Conservation (phyloP, 2,797 vertebrate species). For the Anabacerthia variegaticeps region DNA sequence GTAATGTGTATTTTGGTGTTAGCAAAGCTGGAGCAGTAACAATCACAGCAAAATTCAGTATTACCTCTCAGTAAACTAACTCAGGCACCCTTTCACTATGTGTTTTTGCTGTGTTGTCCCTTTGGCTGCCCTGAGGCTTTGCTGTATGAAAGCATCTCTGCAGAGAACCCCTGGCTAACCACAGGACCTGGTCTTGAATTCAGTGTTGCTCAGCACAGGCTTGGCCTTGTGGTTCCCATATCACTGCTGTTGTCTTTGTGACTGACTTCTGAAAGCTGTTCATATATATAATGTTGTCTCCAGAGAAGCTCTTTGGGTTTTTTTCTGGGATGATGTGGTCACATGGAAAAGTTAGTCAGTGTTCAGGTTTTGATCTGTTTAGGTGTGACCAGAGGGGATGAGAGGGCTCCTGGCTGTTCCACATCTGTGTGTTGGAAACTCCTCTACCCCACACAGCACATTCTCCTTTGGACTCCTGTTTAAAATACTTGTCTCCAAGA, state of each 20-base stretch:
- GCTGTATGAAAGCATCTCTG: background rate
- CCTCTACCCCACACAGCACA: too few species aligned
- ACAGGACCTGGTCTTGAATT: background rate
- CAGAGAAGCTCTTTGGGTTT: background rate
- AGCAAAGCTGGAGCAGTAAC: background rate
- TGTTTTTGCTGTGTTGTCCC: background rate
- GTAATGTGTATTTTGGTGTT: background rate
- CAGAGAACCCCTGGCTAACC: background rate
- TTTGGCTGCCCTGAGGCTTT: background rate
- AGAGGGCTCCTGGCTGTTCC: background rate
- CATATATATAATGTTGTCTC: rapidly evolving
- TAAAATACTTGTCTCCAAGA: background rate
- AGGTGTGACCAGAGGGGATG: background rate
- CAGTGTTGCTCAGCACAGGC: background rate
- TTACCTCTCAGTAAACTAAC: background rate
- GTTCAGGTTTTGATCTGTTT: background rate
- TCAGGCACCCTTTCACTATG: too few species aligned
- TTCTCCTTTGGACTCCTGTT: background rate
- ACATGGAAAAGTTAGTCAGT: background rate
- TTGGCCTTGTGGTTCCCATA: background rate
- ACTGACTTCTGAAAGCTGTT: background rate
- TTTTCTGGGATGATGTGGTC: background rate
- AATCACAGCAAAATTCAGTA: background rate
- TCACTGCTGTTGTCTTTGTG: background rate
- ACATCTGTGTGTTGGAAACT: background rate